A percentile compares a stretch with the other conserved stretches of the same genome.
These are phyloP conservation scores for Tiliqua scincoides DNA, from an alignment of 2,113 vertebrate species.

Conservation along the genomic window DNA sequence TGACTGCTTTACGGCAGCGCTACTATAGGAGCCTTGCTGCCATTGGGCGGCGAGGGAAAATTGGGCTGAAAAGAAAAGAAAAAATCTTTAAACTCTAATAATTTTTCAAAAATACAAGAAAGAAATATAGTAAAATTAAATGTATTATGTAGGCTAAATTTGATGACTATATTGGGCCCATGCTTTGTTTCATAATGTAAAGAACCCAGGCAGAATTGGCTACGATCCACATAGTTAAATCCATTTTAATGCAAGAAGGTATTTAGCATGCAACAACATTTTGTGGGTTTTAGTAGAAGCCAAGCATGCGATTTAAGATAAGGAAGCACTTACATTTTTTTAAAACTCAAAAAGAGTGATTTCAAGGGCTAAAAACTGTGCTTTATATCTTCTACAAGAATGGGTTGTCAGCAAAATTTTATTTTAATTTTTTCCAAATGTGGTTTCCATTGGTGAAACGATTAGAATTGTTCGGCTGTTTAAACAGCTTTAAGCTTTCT, in stretches of 20 bases:
- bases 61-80: too few relatives aligned
- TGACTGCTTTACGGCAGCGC: too few relatives aligned
- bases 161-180: background rate
- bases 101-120: background rate
- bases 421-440: background rate
- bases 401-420: slow-evolving; percentile 1
- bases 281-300: background rate
- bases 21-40: too few relatives aligned
- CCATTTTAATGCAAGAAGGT: background rate
- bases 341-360: background rate
- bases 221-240: background rate
- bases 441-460: slow-evolving; percentile 34
- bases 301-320: background rate
- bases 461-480: slow-evolving; percentile 25
- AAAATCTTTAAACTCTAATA: background rate
- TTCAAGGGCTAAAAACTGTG: background rate
- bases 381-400: background rate
- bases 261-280: background rate
- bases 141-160: background rate
- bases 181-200: background rate
- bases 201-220: background rate
- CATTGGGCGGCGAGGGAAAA: too few relatives aligned
- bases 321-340: background rate
- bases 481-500: slow-evolving; percentile 33
- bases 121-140: background rate